Conservation (phyloP, 2,888 invertebrate genomes). For the Platycheirus rosarum region DNA sequence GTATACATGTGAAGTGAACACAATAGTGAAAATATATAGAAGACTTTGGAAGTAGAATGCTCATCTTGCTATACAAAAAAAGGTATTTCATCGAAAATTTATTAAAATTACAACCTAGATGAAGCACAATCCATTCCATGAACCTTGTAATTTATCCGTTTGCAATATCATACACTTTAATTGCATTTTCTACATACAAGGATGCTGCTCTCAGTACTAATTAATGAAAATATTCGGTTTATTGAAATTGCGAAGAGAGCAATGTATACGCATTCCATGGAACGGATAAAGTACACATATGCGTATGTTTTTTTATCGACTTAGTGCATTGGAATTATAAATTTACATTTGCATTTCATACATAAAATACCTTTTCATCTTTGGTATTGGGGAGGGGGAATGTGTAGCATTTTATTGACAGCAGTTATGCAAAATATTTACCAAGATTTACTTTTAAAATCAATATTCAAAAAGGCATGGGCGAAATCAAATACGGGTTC, state of each 20-base stretch:
- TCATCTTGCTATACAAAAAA: no score
- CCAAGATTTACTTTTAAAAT: constrained; percentile 19
- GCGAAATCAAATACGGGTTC: no score
- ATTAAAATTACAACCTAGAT: constrained; percentile 62
- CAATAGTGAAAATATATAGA: no score
- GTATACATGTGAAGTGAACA: no score
- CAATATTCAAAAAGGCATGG: not conserved
- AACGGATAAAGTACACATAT: not conserved
- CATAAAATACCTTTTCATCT: not conserved
- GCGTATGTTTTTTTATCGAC: no score
- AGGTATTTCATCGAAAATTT: constrained; percentile 48
- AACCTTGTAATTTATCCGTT: constrained; percentile 13
- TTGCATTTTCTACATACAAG: not conserved
- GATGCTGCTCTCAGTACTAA: no score
- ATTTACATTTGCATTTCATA: not conserved
- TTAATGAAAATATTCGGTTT: constrained; percentile 65
- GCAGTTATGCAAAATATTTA: constrained; percentile 37
- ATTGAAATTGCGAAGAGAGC: constrained; percentile 52
- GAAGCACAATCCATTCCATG: constrained; percentile 27
- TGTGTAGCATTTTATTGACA: constrained; percentile 31
- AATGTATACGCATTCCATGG: not conserved
- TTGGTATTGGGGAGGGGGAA: not conserved
- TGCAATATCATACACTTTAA: constrained; percentile 14
- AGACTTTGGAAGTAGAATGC: no score
- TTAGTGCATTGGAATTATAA: not conserved